Base-by-base conservation (phyloP, 2,888 invertebrate species). In the Archips xylosteana region DNA sequence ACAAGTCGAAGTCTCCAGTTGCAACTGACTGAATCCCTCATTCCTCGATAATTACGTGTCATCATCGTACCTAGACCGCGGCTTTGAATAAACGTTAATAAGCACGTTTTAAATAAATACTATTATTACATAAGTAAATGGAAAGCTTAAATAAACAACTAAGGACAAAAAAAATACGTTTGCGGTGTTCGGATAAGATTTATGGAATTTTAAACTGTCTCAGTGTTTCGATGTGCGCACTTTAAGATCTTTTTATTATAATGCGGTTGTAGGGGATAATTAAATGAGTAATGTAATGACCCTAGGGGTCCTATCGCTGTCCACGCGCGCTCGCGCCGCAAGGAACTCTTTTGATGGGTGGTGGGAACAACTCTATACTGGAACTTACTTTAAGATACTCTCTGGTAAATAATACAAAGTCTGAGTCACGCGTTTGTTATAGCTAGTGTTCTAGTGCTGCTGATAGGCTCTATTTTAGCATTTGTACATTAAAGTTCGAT, bases 401-500 rank as follows among this genome's bases (percentile, higher is more conserved):
- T 76, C 78, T 75, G 67, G 71, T 64, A 76, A 79, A 76, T 62
- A 62, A 45, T 65, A 59, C 51, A 32, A 84, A 84, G 84, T 84
- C 84, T 84, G 84, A 84, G 78, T 81, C 81, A 77, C 81, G 78
- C 75, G 78, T 80, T 81, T 77, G 80, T 78, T 78, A 59, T 73
- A 69, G 73, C 68, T 63, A 64, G 73, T 67, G 73, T 60, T 65
- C 65, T 74, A 74, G 70, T 67, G 86, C 84, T 84, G 81, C 81
- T 78, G 79, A 79, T 85, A 85, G 85, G 80, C 82, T 81, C 82
- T 87, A 85, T 78, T 80, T 81, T 89, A 92, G 90, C 85, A 89
- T 92, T 93, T 92, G 85, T 92, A 92, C 89, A 89, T 84, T 91
- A 81, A 89, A 83, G 89, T 90, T 88, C 83, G 81, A 86, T 87